Evolutionary conservation across 2,797 vertebrate species (phyloP).

Genomic region (Danio aesculapii): DNA sequence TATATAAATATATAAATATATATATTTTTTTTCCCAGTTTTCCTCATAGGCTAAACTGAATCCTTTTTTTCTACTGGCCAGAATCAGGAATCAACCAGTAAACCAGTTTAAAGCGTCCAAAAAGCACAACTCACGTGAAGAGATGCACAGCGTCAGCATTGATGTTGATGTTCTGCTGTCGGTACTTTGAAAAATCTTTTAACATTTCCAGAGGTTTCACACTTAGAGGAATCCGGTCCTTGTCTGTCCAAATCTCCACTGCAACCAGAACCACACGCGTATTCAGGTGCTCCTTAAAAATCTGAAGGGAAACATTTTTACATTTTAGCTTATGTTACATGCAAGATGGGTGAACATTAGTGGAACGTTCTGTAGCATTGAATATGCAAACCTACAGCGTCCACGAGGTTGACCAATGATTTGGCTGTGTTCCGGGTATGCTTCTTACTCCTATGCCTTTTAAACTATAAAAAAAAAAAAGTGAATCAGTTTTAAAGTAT

Average conservation of each 20-base stretch:
- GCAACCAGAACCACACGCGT: constrained; percentile 87
- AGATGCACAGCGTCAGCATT: constrained; percentile 86
- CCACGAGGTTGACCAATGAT: constrained; percentile 89
- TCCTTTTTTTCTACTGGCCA: too few species aligned
- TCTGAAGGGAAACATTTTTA: constrained; percentile 67
- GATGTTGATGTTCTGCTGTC: constrained; percentile 82
- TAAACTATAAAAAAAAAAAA: constrained; percentile 75
- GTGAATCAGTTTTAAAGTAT: background rate
- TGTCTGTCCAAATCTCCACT: constrained; percentile 88
- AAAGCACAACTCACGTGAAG: constrained; percentile 80
- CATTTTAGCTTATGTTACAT: background rate
- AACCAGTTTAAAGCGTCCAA: too few species aligned
- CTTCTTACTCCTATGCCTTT: constrained; percentile 83
- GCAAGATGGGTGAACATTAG: constrained; percentile 34
- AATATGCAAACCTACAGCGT: constrained; percentile 81
- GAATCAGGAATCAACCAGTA: too few species aligned
- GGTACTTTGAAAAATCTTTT: constrained; percentile 86
- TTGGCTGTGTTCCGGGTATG: constrained; percentile 88
- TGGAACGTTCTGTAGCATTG: background rate
- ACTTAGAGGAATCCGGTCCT: constrained; percentile 82
- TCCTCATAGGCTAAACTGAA: too few species aligned
- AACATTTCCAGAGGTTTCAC: constrained; percentile 86
- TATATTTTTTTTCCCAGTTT: too few species aligned
- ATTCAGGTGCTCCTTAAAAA: constrained; percentile 90
- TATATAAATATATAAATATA: too few species aligned